phyloP scores from a whole-genome alignment of 2,888 invertebrate species.

The Acleris cristana region DNA sequence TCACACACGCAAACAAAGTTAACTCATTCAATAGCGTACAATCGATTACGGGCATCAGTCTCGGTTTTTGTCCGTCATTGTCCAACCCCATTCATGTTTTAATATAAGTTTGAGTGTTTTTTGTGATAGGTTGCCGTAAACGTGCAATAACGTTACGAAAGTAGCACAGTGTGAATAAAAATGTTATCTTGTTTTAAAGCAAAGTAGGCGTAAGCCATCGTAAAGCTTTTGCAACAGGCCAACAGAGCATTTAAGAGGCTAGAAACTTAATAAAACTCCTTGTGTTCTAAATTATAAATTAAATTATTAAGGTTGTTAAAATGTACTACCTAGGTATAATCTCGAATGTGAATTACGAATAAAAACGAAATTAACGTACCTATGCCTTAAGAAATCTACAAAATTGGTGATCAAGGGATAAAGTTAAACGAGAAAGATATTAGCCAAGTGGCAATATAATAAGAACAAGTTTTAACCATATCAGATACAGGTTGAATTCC shows the following conservation, averaged over 20 bases:
- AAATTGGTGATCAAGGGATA: neutral
- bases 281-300: neutral
- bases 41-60: neutral
- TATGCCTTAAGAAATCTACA: no score
- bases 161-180: constrained; percentile 40
- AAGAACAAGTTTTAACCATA: constrained; percentile 5
- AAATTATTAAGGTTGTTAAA: no score
- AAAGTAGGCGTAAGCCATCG: constrained; percentile 45
- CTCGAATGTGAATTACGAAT: no score
- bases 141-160: constrained; percentile 41
- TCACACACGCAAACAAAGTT: neutral
- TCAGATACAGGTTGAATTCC: constrained; percentile 57
- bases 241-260: constrained; percentile 32
- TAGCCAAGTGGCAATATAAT: constrained; percentile 5
- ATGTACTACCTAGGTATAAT: no score
- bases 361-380: no score
- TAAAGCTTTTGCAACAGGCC: constrained; percentile 45
- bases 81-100: no score
- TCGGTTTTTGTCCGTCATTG: no score
- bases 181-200: constrained; percentile 44
- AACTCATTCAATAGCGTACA: neutral
- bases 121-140: no score
- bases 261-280: neutral
- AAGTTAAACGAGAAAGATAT: neutral
- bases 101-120: no score